A percentile compares a stretch with the other conserved stretches of the same genome.
phyloP scores from a whole-genome alignment of 2,113 vertebrate genomes.

The Xerus inauris region DNA sequence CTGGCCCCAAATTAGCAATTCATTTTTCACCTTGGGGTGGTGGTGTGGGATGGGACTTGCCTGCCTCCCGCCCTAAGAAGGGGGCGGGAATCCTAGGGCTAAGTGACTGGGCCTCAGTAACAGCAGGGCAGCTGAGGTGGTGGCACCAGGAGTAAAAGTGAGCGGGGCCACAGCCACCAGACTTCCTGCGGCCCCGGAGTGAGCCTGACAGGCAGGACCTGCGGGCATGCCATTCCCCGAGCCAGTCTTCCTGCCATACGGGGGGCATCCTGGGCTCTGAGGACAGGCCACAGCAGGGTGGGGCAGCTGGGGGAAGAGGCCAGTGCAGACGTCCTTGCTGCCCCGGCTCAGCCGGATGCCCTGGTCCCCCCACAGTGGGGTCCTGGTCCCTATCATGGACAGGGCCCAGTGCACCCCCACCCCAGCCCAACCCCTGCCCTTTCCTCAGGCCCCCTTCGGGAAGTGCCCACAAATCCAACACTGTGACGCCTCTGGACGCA shows the following conservation, averaged over 20 bases:
- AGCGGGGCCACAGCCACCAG: not conserved
- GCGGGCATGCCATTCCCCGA: not conserved
- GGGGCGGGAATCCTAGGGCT: not conserved
- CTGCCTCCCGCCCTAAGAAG: not conserved
- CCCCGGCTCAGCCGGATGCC: not conserved
- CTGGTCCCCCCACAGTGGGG: not conserved
- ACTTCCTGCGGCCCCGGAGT: not conserved
- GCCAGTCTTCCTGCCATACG: not conserved
- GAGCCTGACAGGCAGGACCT: not conserved
- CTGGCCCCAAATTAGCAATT: not conserved
- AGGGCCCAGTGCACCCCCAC: not conserved
- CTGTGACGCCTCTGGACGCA: not conserved
- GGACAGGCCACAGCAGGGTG: not conserved
- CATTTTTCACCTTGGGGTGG: not conserved
- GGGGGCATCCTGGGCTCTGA: not conserved
- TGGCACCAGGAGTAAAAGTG: too few species aligned
- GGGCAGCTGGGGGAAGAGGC: not conserved
- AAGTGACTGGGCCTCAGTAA: not conserved
- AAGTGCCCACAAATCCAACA: not conserved
- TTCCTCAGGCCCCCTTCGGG: not conserved
- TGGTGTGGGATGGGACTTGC: not conserved
- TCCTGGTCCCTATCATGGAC: not conserved
- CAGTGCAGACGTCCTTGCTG: too few species aligned
- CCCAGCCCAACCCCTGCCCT: not conserved
- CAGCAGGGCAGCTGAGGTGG: not conserved